A percentile compares a stretch with the other conserved stretches of the same genome.
These are phyloP conservation scores for Labeo catla DNA, from an alignment of 2,113 vertebrate species.

Conservation along the genomic window DNA sequence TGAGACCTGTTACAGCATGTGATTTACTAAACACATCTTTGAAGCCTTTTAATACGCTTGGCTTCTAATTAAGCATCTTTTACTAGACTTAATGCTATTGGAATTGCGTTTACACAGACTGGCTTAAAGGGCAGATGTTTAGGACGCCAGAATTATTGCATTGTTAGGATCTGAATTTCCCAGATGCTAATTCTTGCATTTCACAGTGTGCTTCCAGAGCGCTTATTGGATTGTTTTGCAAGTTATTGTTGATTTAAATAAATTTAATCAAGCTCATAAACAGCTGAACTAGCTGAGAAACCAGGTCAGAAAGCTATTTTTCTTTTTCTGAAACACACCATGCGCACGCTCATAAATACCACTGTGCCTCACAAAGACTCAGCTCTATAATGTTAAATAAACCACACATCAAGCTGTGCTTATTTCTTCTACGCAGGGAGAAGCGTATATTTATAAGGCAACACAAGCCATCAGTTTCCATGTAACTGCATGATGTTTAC, in stretches of 20 bases:
- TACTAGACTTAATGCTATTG: not conserved
- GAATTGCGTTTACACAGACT: not conserved
- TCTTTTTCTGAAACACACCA: not conserved
- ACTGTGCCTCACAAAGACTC: not conserved
- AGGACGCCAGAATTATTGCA: not conserved
- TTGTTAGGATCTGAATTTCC: not conserved
- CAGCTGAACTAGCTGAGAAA: not conserved
- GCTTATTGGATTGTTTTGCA: not conserved
- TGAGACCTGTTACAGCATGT: not conserved
- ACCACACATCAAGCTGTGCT: slow-evolving; percentile 1
- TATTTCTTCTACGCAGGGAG: not conserved
- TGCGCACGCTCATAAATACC: not conserved
- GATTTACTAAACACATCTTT: not conserved
- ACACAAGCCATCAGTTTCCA: slow-evolving; percentile 1
- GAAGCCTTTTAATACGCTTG: not conserved
- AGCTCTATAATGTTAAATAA: slow-evolving; percentile 14
- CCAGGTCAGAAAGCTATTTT: not conserved
- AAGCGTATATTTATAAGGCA: slow-evolving; percentile 5
- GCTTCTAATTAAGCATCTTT: not conserved
- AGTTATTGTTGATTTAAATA: slow-evolving; percentile 5
- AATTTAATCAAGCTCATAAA: not conserved
- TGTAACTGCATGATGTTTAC: slow-evolving; percentile 1
- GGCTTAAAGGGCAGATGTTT: not conserved
- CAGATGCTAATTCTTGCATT: not conserved
- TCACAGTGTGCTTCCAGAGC: not conserved